Percentiles rank a stretch among this genome's conserved stretches.
Evolutionary conservation across 1,140 invertebrate genomes (phyloP).

Genomic region (Scaptomyza graminum): DNA sequence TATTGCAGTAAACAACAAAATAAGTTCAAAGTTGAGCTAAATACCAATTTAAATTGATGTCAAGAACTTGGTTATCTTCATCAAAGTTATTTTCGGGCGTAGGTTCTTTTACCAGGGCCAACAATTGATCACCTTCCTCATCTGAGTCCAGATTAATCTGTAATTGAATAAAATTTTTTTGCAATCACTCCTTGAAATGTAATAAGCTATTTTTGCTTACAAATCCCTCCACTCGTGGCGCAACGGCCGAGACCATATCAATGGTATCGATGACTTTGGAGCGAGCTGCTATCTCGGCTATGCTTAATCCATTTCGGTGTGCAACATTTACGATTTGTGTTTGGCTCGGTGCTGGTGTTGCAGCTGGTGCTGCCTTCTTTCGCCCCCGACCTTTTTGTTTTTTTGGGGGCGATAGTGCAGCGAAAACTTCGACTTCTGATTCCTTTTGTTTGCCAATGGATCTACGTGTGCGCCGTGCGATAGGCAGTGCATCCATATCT

Average conservation of each 20-base stretch:
- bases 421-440: too few relatives aligned
- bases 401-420: slow-evolving; percentile 5
- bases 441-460: slow-evolving; percentile 19
- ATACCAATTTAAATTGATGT: slow-evolving; percentile 64
- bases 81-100: slow-evolving; percentile 18
- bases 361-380: background rate
- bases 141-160: slow-evolving; percentile 71
- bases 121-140: slow-evolving; percentile 24
- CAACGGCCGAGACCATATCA: slow-evolving; percentile 66
- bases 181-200: background rate
- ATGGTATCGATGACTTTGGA: slow-evolving; percentile 51
- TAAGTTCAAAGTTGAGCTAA: background rate
- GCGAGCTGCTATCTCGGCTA: slow-evolving; percentile 60
- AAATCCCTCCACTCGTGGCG: slow-evolving; percentile 61
- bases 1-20: background rate
- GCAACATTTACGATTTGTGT: too few relatives aligned
- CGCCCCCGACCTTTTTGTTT: background rate
- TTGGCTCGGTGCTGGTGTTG: background rate
- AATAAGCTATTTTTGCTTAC: slow-evolving; percentile 24
- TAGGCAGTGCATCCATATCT: slow-evolving; percentile 7
- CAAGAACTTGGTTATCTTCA: slow-evolving; percentile 60
- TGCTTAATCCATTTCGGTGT: background rate
- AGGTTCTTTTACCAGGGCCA: background rate
- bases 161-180: background rate
- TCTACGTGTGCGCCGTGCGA: slow-evolving; percentile 59